Base-by-base conservation (phyloP, 2,888 invertebrate species). In the Limenitis camilla region DNA sequence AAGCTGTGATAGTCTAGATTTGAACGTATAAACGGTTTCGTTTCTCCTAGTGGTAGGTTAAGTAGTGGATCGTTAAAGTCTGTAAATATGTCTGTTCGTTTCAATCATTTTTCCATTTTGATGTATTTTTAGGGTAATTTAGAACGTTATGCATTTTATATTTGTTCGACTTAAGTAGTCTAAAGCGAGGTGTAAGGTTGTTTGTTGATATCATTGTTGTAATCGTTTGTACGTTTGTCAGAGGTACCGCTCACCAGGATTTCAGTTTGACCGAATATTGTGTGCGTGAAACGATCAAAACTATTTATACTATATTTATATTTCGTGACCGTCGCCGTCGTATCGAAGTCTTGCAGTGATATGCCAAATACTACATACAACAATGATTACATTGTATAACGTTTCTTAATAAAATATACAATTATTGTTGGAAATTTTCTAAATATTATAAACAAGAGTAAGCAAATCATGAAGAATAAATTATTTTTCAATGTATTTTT, bases 371-470 rank as follows among this genome's bases (percentile, higher is more conserved):
- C 74, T 76, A 78, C 74, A 81, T 55, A 80, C 83, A 83, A 78
- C 83, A 77, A 83, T 81, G 74, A 79, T 80, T 80, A 79, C 78
- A 75, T 78, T 77, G 74, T 79, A 73, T 73, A 77, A 80, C 64
- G 78, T 84, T 85, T 86, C 86, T 78, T 82, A 85, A 77, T 79
- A 75, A 79, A 78, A 72, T 85, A 83, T 85, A 86, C 83, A 85
- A 83, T 79, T 78, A 85, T 84, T 86, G 87, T 87, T 86, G 83
- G 85, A 81, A 65, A 72, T 84, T 86, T 87, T 85, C 84, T 84
- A 85, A 85, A 85, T 85, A 85, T 85, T 66, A 79, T 86, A 82
- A 61, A 80, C 69, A 79, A 69, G 77, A 84, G 78, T 74, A 76
- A 72, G 81, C 73, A 79, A 83, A 86, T 83, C 82, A 77, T 78